phyloP scores from a whole-genome alignment of 1,140 invertebrate species.

The Heliconius eleuchia region DNA sequence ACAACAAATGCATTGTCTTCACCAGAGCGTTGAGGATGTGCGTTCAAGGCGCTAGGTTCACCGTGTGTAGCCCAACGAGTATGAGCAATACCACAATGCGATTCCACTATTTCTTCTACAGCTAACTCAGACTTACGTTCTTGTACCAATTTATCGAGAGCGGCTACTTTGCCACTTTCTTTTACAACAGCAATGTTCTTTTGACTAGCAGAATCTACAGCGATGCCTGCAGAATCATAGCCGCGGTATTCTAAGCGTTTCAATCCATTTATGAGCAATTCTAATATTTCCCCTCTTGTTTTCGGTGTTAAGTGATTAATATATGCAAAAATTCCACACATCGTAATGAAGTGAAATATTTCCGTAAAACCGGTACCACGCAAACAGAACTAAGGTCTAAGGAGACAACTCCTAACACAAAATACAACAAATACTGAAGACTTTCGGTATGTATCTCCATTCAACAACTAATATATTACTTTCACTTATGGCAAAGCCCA shows the following conservation, averaged over 20 bases:
- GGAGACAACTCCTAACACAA: slow-evolving; percentile 64
- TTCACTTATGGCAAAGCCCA: slow-evolving; percentile 80
- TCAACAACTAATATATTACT: slow-evolving; percentile 77
- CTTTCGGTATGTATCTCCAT: slow-evolving; percentile 70
- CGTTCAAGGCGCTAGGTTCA: slow-evolving; percentile 94
- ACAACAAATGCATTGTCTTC: slow-evolving; percentile 95
- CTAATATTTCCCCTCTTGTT: slow-evolving; percentile 94
- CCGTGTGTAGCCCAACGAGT: slow-evolving; percentile 99
- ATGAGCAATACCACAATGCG: slow-evolving; percentile 98
- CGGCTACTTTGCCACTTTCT: slow-evolving; percentile 96
- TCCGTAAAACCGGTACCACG: slow-evolving; percentile 55
- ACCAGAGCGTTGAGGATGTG: slow-evolving; percentile 98
- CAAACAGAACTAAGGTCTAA: slow-evolving; percentile 62
- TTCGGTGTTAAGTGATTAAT: slow-evolving; percentile 99
- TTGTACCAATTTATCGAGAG: slow-evolving; percentile 94
- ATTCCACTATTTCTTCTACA: slow-evolving; percentile 86
- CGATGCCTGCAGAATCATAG: slow-evolving; percentile 99
- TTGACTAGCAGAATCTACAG: slow-evolving; percentile 90
- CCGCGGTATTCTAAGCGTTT: slow-evolving; percentile 99
- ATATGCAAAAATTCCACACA: slow-evolving; percentile 98
- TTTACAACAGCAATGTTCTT: slow-evolving; percentile 93
- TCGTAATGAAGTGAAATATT: slow-evolving; percentile 58
- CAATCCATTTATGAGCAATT: slow-evolving; percentile 96
- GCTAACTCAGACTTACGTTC: slow-evolving; percentile 85
- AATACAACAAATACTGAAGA: slow-evolving; percentile 70